Percentiles rank a stretch among this genome's conserved stretches.
Conservation (phyloP, 2,888 invertebrate species). For the Drosophila picticornis region DNA sequence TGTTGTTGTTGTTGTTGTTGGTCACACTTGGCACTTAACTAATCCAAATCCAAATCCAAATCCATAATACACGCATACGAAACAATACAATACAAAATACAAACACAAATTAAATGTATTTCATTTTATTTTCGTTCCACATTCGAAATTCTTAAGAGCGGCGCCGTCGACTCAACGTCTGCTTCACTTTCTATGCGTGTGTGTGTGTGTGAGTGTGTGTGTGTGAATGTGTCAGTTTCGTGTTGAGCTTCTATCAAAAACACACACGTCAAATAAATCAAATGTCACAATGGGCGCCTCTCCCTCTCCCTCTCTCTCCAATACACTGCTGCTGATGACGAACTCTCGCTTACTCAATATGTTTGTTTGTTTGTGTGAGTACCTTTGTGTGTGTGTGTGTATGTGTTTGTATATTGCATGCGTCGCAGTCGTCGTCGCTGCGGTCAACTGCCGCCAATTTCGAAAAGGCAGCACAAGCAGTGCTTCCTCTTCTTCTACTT, state of each 20-base stretch:
- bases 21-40: conserved; percentile 51
- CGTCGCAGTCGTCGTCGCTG: conserved; percentile 54
- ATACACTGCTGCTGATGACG: conserved; percentile 57
- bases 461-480: conserved; percentile 43
- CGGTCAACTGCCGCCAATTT: conserved; percentile 79
- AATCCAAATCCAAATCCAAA: conserved; percentile 27
- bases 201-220: conserved; percentile 32
- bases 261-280: conserved; percentile 84
- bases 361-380: conserved; percentile 24
- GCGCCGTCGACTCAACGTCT: conserved; percentile 48
- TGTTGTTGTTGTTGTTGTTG: conserved; percentile 20
- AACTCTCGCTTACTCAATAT: conserved; percentile 60
- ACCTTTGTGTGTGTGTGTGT: conserved; percentile 23
- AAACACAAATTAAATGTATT: conserved; percentile 57
- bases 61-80: conserved; percentile 22
- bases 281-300: conserved; percentile 78
- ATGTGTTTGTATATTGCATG: conserved; percentile 47
- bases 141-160: conserved; percentile 62
- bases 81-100: conserved; percentile 27
- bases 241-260: conserved; percentile 83
- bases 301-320: background rate
- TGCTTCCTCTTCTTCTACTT: conserved; percentile 24
- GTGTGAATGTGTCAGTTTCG: conserved; percentile 76
- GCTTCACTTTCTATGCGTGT: conserved; percentile 15
- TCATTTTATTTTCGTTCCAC: conserved; percentile 63